These are phyloP conservation scores for Carettochelys insculpta DNA, from an alignment of 2,113 vertebrate species.

Conservation along the genomic window DNA sequence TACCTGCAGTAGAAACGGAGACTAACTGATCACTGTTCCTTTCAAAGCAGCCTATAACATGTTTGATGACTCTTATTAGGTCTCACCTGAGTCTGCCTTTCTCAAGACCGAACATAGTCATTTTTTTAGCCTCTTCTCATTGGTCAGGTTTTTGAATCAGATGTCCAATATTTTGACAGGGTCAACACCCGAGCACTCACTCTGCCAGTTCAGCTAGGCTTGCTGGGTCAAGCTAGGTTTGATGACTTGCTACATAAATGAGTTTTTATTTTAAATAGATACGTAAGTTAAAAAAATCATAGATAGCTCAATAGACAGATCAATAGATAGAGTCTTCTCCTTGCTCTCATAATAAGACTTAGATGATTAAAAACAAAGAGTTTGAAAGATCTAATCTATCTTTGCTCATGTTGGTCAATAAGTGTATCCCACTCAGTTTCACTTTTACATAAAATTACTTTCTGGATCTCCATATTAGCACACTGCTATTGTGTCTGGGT, in stretches of 20 bases:
- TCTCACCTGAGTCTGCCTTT: background rate
- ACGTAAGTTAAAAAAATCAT: background rate
- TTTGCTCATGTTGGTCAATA: background rate
- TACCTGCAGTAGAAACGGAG: background rate
- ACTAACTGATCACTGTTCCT: background rate
- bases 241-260: background rate
- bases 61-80: background rate
- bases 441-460: background rate
- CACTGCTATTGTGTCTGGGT: background rate
- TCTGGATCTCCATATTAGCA: background rate
- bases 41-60: background rate
- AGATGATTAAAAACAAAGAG: background rate
- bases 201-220: background rate
- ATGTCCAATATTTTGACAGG: accelerated
- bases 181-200: background rate
- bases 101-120: background rate
- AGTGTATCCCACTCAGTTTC: background rate
- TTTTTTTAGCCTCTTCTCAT: background rate
- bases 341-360: background rate
- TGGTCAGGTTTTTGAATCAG: background rate
- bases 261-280: background rate
- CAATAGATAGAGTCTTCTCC: background rate
- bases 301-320: too few relatives aligned
- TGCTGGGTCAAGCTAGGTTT: background rate
- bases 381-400: background rate